Percentiles rank a stretch among this genome's conserved stretches.
These are phyloP conservation scores for Euwallacea similis DNA, from an alignment of 1,140 invertebrate genomes.

Conservation along the genomic window DNA sequence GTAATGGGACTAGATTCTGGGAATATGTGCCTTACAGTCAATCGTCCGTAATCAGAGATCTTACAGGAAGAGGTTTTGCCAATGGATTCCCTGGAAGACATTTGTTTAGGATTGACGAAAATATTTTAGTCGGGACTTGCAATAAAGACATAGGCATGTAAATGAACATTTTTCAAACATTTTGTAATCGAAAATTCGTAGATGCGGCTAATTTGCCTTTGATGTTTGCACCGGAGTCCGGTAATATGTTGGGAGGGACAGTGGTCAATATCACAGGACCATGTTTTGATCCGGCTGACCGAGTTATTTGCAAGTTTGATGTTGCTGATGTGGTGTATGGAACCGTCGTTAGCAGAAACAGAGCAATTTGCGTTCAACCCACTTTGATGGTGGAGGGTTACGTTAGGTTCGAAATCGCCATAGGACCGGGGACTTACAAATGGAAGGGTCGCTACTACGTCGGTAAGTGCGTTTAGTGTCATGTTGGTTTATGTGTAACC, in stretches of 20 bases:
- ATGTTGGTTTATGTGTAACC: not conserved
- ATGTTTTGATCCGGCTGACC: slow-evolving; percentile 73
- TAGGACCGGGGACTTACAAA: slow-evolving; percentile 80
- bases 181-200: slow-evolving; percentile 47
- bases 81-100: slow-evolving; percentile 88
- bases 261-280: slow-evolving; percentile 94
- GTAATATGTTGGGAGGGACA: slow-evolving; percentile 93
- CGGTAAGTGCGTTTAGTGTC: slow-evolving; percentile 62
- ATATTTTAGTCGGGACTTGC: slow-evolving; percentile 88
- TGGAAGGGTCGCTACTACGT: slow-evolving; percentile 93
- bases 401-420: slow-evolving; percentile 82
- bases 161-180: not conserved
- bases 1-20: slow-evolving; percentile 85
- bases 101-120: slow-evolving; percentile 93
- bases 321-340: slow-evolving; percentile 71
- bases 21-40: slow-evolving; percentile 92
- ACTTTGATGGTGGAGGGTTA: slow-evolving; percentile 89
- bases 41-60: slow-evolving; percentile 77
- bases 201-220: slow-evolving; percentile 78
- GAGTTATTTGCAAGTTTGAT: slow-evolving; percentile 82
- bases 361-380: slow-evolving; percentile 87
- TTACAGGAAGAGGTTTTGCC: slow-evolving; percentile 80
- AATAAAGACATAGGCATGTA: slow-evolving; percentile 81
- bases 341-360: slow-evolving; percentile 73
- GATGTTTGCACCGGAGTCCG: slow-evolving; percentile 89